Base-by-base conservation (phyloP, 2,797 vertebrate species). In the Falco cherrug region DNA sequence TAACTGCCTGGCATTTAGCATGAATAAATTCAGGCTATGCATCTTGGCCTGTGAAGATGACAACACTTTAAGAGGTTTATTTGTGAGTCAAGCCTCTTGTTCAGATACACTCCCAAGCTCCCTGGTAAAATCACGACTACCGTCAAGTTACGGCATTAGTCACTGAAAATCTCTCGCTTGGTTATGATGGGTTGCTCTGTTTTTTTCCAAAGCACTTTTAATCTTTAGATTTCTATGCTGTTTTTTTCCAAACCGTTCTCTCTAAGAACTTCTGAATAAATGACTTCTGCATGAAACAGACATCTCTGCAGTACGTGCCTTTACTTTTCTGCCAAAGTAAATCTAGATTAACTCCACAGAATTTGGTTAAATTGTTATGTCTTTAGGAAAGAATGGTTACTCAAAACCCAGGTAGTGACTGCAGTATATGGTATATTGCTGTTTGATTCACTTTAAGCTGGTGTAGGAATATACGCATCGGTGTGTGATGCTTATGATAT, bases 71-170 rank as follows among this genome's bases (percentile, higher is more conserved):
- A 83, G 71, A 74, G 26, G 47, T 84, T 94, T 90, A 75, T 91
- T 93, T 85, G 53, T 93, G 61, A 93, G 80, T 74, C 82, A 87
- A 88, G 61, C 28, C 37, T 91, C 68, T 87, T 68, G 25, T 71
- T 75, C 48, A 33, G 53, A 68, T 45, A 57, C 6, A 43, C 14
- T 78, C 33, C 37, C 29, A 90, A 83, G 41, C 17, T 83, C 20
- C 35, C 37, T 2, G 1, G 75, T 80, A 83, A 89, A 88, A 89
- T 67, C 61, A 87, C 35, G 35, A 82, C 43, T 90, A 47, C 45
- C 70, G 73, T 53, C 50, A 84, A 73, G 37, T 86, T 64, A 88
- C 3, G 9, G 33, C 53, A 78, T 95, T 93, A 93, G 50, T 79
- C 67, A 84, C 25, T 26, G 56, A 89, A 92, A 79, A 90, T 59